A percentile compares a stretch with the other conserved stretches of the same genome.
These are phyloP conservation scores for Synergus laeviventris DNA, from an alignment of 2,888 invertebrate species.

Conservation along the genomic window DNA sequence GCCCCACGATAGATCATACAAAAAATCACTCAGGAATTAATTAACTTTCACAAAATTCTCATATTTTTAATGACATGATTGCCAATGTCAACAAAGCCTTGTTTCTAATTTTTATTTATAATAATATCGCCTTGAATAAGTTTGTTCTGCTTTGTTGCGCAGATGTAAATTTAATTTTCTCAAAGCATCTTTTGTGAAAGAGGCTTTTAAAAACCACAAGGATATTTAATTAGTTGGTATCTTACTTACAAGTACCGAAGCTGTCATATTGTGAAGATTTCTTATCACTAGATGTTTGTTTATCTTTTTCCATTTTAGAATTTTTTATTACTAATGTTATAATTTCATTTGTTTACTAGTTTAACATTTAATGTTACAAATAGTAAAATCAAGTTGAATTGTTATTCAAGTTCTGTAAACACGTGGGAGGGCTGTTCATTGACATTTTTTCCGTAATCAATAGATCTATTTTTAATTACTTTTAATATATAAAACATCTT, in stretches of 20 bases:
- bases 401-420: neutral
- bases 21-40: neutral
- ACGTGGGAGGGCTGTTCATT: constrained; percentile 11
- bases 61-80: neutral
- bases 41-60: neutral
- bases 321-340: neutral
- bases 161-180: neutral
- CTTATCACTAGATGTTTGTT: neutral
- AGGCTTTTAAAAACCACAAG: neutral
- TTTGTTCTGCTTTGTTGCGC: neutral
- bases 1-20: constrained; percentile 52
- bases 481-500: neutral
- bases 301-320: neutral
- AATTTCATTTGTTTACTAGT: neutral
- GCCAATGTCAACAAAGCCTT: neutral
- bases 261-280: neutral
- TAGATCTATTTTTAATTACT: neutral
- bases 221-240: neutral
- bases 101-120: neutral
- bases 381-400: neutral
- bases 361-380: neutral
- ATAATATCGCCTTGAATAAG: neutral
- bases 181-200: neutral
- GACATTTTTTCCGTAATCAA: constrained; percentile 9
- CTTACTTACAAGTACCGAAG: neutral